phyloP scores from a whole-genome alignment of 2,888 invertebrate species.

The Epirrita christyi region DNA sequence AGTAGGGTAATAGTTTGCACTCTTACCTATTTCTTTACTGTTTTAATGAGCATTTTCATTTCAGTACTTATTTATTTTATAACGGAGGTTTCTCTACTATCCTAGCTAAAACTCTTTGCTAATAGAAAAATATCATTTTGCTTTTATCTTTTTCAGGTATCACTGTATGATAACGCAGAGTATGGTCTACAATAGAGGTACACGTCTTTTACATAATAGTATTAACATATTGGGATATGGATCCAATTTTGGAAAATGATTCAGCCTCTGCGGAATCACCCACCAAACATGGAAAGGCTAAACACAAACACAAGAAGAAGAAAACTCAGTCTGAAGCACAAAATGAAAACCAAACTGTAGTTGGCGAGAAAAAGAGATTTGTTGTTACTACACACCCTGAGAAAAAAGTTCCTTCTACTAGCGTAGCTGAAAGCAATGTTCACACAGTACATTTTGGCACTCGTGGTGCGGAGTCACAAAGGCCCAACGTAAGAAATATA shows the following conservation, averaged over 20 bases:
- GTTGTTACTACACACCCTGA: slow-evolving; percentile 76
- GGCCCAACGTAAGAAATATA: slow-evolving; percentile 76
- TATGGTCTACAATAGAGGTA: slow-evolving; percentile 67
- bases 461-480: slow-evolving; percentile 75
- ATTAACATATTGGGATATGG: slow-evolving; percentile 62
- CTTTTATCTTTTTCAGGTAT: slow-evolving; percentile 68
- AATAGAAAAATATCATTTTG: slow-evolving; percentile 6
- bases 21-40: too few relatives aligned
- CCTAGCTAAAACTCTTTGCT: too few relatives aligned
- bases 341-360: slow-evolving; percentile 70
- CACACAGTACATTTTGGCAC: slow-evolving; percentile 82
- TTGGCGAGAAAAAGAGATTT: slow-evolving; percentile 75
- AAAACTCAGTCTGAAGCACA: slow-evolving; percentile 60
- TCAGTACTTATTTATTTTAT: too few relatives aligned
- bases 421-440: slow-evolving; percentile 67
- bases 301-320: slow-evolving; percentile 76
- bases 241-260: slow-evolving; percentile 82
- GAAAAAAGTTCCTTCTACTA: slow-evolving; percentile 64
- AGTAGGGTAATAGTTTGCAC: too few relatives aligned
- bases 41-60: too few relatives aligned
- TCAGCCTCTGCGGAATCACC: slow-evolving; percentile 70
- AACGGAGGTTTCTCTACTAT: too few relatives aligned
- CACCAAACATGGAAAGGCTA: slow-evolving; percentile 71
- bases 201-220: slow-evolving; percentile 47
- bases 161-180: slow-evolving; percentile 51